Conservation (phyloP, 2,888 invertebrate species). For the Ferdinandea cuprea region DNA sequence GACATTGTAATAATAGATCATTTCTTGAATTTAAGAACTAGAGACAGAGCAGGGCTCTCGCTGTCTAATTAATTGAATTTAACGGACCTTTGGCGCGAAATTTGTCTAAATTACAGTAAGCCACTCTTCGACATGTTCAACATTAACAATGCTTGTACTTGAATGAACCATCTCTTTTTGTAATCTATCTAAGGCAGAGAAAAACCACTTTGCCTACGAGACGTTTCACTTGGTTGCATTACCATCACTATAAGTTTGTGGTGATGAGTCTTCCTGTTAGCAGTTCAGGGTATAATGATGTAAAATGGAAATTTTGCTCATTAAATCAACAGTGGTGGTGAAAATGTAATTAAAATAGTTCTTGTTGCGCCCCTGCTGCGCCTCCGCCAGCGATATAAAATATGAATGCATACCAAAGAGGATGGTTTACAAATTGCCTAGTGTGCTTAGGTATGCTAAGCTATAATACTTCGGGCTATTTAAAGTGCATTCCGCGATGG, state of each 20-base stretch:
- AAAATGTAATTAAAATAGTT: conserved; percentile 60
- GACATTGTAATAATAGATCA: conserved; percentile 42
- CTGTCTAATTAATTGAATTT: conserved; percentile 62
- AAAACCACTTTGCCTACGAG: background rate
- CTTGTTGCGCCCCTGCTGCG: conserved; percentile 1
- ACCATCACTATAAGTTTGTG: conserved; percentile 32
- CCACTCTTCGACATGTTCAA: conserved; percentile 20
- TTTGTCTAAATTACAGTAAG: conserved; percentile 25
- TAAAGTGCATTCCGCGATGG: conserved; percentile 37
- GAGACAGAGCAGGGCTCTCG: too few relatives aligned
- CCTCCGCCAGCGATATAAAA: conserved; percentile 44
- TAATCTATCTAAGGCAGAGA: background rate
- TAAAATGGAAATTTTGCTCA: conserved; percentile 67
- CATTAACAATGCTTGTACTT: background rate
- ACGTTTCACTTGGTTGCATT: conserved; percentile 50
- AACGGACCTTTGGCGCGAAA: conserved; percentile 32
- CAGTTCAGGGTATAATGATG: conserved; percentile 34
- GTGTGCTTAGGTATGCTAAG: conserved; percentile 39
- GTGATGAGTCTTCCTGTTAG: conserved; percentile 55
- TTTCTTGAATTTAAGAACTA: background rate
- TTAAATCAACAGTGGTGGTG: conserved; percentile 64
- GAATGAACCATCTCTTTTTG: conserved; percentile 2
- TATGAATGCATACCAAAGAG: conserved; percentile 46
- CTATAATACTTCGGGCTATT: conserved; percentile 8
- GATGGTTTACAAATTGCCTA: conserved; percentile 63